Evolutionary conservation across 2,888 invertebrate species (phyloP).

Genomic region (Helleia helle): DNA sequence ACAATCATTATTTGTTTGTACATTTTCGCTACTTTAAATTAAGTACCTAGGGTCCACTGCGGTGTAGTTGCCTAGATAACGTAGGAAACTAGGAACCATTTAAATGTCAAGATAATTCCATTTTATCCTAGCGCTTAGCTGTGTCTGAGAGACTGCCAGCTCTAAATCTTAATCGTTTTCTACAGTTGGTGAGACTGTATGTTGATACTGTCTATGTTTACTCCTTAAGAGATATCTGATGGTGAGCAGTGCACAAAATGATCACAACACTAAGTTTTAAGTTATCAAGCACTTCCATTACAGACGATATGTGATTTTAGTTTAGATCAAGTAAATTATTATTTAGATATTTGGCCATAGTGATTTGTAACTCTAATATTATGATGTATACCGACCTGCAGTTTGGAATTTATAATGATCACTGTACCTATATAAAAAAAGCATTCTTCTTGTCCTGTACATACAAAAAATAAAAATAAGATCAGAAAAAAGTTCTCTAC

Average conservation of each 20-base stretch:
- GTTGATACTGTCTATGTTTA: neutral
- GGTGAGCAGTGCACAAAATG: neutral
- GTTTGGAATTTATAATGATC: too few relatives aligned
- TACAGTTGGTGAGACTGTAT: neutral
- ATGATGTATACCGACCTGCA: too few relatives aligned
- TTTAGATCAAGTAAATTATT: too few relatives aligned
- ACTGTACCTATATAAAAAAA: too few relatives aligned
- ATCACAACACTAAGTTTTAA: neutral
- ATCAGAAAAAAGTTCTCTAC: too few relatives aligned
- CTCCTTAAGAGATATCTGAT: neutral
- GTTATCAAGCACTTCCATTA: conserved; percentile 2
- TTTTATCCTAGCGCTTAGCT: conserved; percentile 13
- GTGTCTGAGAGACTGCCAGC: neutral
- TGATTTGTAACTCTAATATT: too few relatives aligned
- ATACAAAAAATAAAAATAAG: too few relatives aligned
- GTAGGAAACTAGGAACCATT: conserved; percentile 20
- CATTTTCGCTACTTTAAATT: conserved; percentile 24
- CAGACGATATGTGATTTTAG: too few relatives aligned
- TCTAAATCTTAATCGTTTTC: neutral
- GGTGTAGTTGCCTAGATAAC: conserved; percentile 36
- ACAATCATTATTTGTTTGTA: too few relatives aligned
- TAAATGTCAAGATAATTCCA: conserved; percentile 11
- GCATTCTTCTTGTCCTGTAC: too few relatives aligned
- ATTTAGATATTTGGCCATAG: too few relatives aligned
- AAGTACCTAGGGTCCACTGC: conserved; percentile 48